Base-by-base conservation (phyloP, 2,888 invertebrate species). In the Piscicola geometra region DNA sequence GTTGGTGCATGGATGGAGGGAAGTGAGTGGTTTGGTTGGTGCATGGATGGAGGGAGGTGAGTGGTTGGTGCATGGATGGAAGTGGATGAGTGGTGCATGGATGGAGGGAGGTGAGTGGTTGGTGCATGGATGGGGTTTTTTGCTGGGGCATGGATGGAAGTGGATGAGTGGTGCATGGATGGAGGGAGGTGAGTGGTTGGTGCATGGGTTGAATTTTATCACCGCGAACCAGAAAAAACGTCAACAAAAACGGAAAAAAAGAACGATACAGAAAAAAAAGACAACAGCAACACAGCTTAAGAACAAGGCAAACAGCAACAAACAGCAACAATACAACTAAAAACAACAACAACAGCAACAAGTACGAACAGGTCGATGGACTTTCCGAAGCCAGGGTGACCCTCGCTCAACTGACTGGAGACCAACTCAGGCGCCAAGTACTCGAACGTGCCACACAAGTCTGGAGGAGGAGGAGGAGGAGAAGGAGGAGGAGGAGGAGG, bases 391-490 rank as follows among this genome's bases (percentile, higher is more conserved):
- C 97, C 97, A 1, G 92, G 91, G 1, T 92, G 91, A 85, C 93
- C 91, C 80, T 98, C 97, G 83, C 84, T 82, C 83, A 84, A 84
- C 12, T 84, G 83, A 21, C 82, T 83, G 25, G 82, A 81, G 75
- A 94, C 85, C 60, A 95, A 89, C 86, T 96, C 96, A 0, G 95
- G 95, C 0, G 95, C 95, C 56, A 93, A 89, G 84, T 94, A 96
- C 75, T 90, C 88, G 0, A 92, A 92, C 0, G 95, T 96, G 0
- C 96, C 96, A 84, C 95, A 95, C 84, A 93, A 94, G 86, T 96
- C 93, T n/a, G 92, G 41, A 41, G 41, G 41, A 41, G 41, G 41
- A 41, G 41, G 41, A 41, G 41, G 41, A 41, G 25, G 64, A 41
- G 41, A 15, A 41, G 41, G 41, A 41, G 41, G 41, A 41, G 41